phyloP scores from a whole-genome alignment of 2,888 invertebrate genomes.

The Cosmorhoe ocellata region DNA sequence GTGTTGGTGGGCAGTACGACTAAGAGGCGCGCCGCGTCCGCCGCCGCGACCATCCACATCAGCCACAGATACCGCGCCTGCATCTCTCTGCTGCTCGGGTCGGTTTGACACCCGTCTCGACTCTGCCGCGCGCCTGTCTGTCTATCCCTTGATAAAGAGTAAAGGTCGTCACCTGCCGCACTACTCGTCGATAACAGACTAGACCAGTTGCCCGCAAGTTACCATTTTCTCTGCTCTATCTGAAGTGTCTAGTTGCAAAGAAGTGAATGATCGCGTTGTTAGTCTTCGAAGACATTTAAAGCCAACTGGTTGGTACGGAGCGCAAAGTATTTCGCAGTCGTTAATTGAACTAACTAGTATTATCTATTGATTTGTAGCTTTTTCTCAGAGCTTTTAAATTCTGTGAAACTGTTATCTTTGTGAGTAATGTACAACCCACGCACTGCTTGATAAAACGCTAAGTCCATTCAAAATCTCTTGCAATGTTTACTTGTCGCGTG shows the following conservation, averaged over 20 bases:
- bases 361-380: not conserved
- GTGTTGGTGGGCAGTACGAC: constrained; percentile 78
- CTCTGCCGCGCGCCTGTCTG: constrained; percentile 35
- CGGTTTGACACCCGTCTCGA: constrained; percentile 50
- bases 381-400: constrained; percentile 11
- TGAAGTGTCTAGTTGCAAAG: constrained; percentile 9
- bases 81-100: constrained; percentile 65
- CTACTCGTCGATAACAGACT: constrained; percentile 24
- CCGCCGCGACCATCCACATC: constrained; percentile 51
- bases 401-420: constrained; percentile 4
- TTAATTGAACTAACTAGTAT: not conserved
- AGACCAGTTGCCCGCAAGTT: constrained; percentile 22
- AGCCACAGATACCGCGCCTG: constrained; percentile 53
- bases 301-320: constrained; percentile 10
- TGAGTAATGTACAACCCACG: constrained; percentile 5
- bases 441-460: too few species aligned
- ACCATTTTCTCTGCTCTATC: constrained; percentile 17
- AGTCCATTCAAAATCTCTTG: too few species aligned
- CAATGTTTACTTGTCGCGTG: too few species aligned
- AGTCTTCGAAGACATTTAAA: constrained; percentile 15
- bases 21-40: constrained; percentile 65
- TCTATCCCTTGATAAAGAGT: constrained; percentile 42
- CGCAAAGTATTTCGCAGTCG: constrained; percentile 1
- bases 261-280: constrained; percentile 19
- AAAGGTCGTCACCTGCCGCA: constrained; percentile 40